These are phyloP conservation scores for Scytalopus superciliaris DNA, from an alignment of 2,113 vertebrate genomes.

Conservation along the genomic window DNA sequence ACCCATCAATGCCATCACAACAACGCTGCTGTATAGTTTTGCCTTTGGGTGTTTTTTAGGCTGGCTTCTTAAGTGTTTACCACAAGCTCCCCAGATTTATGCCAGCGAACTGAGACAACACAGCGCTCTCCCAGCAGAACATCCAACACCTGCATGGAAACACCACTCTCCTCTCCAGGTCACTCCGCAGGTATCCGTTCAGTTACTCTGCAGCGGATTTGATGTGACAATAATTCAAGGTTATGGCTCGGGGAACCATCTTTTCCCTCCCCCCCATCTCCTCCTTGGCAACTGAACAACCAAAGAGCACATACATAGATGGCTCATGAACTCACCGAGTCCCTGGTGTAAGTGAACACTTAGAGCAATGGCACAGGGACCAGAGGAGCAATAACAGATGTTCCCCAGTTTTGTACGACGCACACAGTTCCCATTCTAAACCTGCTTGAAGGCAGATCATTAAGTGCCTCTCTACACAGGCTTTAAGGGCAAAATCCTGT, in stretches of 20 bases:
- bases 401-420: not conserved
- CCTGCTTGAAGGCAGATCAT: not conserved
- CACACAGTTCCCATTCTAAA: not conserved
- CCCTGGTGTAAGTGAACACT: not conserved
- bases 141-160: not conserved
- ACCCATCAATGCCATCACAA: not conserved
- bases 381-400: not conserved
- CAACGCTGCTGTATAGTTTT: not conserved
- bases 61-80: not conserved
- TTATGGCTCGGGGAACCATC: not conserved
- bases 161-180: fast-evolving
- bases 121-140: not conserved
- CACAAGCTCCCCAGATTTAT: not conserved
- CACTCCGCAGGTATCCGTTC: not conserved
- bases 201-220: not conserved
- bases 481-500: not conserved
- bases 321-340: not conserved
- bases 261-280: not conserved
- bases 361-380: not conserved
- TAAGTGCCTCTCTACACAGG: not conserved
- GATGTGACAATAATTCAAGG: not conserved
- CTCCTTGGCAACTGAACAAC: not conserved
- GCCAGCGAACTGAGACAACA: not conserved
- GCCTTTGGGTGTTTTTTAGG: not conserved
- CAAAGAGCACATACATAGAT: not conserved